Conservation (phyloP, 92 coral and sea anemone species). For the Pocillopora grandis region DNA sequence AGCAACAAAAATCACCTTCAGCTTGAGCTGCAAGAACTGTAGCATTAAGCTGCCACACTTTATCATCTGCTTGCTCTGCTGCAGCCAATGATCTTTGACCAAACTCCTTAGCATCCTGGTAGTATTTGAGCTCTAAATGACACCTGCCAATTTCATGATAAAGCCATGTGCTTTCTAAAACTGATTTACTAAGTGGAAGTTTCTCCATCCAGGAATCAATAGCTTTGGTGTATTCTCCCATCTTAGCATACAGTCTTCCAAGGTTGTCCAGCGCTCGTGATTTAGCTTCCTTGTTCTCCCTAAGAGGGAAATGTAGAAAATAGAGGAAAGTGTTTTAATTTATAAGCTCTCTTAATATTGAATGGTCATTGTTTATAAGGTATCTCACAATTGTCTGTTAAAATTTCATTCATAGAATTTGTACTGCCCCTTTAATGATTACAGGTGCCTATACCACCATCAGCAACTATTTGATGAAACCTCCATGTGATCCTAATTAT, state of each 20-base stretch:
- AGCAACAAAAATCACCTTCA: slow-evolving; percentile 64
- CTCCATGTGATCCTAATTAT: too few species aligned
- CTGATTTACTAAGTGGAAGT: slow-evolving; percentile 85
- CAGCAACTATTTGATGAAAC: too few species aligned
- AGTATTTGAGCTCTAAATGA: slow-evolving; percentile 90
- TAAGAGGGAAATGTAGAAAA: background rate
- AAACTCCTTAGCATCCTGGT: slow-evolving; percentile 96
- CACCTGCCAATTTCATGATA: slow-evolving; percentile 98
- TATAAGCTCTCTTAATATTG: too few species aligned
- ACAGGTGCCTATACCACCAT: background rate
- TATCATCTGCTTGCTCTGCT: slow-evolving; percentile 92
- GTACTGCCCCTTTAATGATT: too few species aligned
- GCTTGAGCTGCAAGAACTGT: slow-evolving; percentile 95
- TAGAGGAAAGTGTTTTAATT: background rate
- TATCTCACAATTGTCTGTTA: too few species aligned
- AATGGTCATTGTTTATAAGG: too few species aligned
- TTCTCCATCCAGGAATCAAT: slow-evolving; percentile 97
- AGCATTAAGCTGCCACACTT: slow-evolving; percentile 97
- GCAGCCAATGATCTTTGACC: slow-evolving; percentile 97
- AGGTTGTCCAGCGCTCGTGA: slow-evolving; percentile 96
- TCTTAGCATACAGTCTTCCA: slow-evolving; percentile 89
- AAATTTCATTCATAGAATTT: too few species aligned
- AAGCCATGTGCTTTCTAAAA: slow-evolving; percentile 96
- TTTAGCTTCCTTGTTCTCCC: slow-evolving; percentile 88
- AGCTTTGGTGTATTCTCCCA: slow-evolving; percentile 85